Conservation (phyloP, 2,113 vertebrate genomes). For the Spilogale gracilis region DNA sequence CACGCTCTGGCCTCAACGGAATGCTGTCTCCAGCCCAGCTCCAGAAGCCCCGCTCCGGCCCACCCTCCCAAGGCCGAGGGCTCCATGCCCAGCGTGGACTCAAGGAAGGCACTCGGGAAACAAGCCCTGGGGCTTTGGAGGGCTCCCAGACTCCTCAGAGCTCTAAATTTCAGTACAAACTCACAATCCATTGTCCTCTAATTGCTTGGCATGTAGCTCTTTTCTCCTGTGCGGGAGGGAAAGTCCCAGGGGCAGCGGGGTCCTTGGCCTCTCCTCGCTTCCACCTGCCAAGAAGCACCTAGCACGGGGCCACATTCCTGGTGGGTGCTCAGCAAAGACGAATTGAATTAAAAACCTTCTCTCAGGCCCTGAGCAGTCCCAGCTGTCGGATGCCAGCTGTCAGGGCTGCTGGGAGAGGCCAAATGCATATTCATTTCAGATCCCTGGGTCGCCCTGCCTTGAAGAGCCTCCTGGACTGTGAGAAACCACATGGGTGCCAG, state of each 20-base stretch:
- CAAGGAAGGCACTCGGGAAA: neutral
- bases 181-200: slow-evolving; percentile 66
- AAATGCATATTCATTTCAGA: slow-evolving; percentile 72
- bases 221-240: slow-evolving; percentile 61
- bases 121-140: neutral
- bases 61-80: neutral
- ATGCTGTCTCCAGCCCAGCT: neutral
- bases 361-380: slow-evolving; percentile 60
- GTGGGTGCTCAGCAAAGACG: slow-evolving; percentile 77
- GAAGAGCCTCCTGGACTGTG: slow-evolving; percentile 49
- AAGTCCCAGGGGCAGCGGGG: slow-evolving; percentile 17
- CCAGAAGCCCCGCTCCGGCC: neutral
- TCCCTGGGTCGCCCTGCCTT: slow-evolving; percentile 4
- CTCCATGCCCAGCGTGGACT: neutral
- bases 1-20: neutral
- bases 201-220: slow-evolving; percentile 65
- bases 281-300: slow-evolving; percentile 68
- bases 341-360: slow-evolving; percentile 77
- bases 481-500: neutral
- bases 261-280: slow-evolving; percentile 50
- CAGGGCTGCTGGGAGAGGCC: slow-evolving; percentile 61
- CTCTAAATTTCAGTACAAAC: neutral
- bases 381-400: slow-evolving; percentile 79
- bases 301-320: slow-evolving; percentile 12
- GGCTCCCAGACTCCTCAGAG: neutral